Base-by-base conservation (phyloP, 2,888 invertebrate species). In the Rotaria magnacalcarata region DNA sequence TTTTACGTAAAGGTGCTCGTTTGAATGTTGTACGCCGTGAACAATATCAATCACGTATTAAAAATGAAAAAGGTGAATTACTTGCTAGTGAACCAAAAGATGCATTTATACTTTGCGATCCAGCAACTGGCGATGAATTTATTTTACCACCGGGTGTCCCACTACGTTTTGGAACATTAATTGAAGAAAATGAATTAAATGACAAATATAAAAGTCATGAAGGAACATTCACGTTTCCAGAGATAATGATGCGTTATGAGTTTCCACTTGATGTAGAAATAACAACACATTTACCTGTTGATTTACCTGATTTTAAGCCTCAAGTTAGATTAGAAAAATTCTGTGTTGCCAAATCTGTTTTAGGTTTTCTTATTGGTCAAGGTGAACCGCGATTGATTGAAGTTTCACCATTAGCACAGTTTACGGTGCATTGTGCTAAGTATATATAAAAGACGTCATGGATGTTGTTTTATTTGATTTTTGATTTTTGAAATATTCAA, bases 191-290 rank as follows among this genome's bases (percentile, higher is more conserved):
- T n/a, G 87, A 87, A 50, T 85, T 86, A 43, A 60, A 85, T 67
- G 24, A 43, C 19, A 75, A 84, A 74, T 87, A 87, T 58, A 58
- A 84, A 86, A 84, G 60, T 58, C 85, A 87, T 58, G 34, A 86
- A 67, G 87, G 87, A 34, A 50, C 56, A 56, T 87, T 87, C 84
- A 86, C 85, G 14, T 86, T 87, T 41, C 86, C 87, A 34, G 87
- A 87, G 84, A 84, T 87, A 2, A 84, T 87, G 47, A 86, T 85
- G 19, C 54, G 87, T 41, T 87, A 87, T 56, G 87, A 87, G 16
- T 80, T 87, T 34, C 87, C 87, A 47, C 34, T 87, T 47, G 87
- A 87, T 56, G 21, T 87, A 10, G 75, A 85, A 60, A 85, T 87
- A 56, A 84, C 54, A 14, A 47, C 86, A 43, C 52, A 75, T 54